Evolutionary conservation across 2,113 vertebrate species (phyloP).

Genomic region (Aegithalos caudatus): DNA sequence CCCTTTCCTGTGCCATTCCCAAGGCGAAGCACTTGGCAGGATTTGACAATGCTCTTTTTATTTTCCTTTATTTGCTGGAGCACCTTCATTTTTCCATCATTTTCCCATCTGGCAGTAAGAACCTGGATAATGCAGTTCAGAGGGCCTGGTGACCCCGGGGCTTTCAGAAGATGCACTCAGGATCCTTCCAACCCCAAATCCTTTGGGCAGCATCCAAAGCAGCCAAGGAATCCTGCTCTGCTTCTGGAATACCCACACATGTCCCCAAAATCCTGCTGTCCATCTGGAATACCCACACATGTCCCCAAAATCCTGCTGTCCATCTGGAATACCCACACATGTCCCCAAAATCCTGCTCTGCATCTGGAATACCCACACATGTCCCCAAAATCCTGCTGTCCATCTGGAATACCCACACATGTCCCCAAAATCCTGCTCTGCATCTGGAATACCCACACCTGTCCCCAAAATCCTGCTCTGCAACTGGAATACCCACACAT

Average conservation of each 20-base stretch:
- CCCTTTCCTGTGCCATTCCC: not conserved
- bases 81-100: not conserved
- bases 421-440: no score
- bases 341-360: no score
- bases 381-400: not conserved
- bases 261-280: no score
- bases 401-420: rapidly evolving
- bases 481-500: rapidly evolving
- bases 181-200: not conserved
- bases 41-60: not conserved
- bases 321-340: rapidly evolving
- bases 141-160: not conserved
- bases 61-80: not conserved
- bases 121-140: not conserved
- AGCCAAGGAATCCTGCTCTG: not conserved
- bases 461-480: not conserved
- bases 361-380: no score
- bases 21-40: not conserved
- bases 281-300: no score
- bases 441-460: no score
- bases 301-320: not conserved
- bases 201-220: not conserved
- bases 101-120: not conserved
- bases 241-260: rapidly evolving
- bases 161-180: not conserved